These are phyloP conservation scores for Sciurus carolinensis DNA, from an alignment of 2,797 vertebrate species.

Conservation along the genomic window DNA sequence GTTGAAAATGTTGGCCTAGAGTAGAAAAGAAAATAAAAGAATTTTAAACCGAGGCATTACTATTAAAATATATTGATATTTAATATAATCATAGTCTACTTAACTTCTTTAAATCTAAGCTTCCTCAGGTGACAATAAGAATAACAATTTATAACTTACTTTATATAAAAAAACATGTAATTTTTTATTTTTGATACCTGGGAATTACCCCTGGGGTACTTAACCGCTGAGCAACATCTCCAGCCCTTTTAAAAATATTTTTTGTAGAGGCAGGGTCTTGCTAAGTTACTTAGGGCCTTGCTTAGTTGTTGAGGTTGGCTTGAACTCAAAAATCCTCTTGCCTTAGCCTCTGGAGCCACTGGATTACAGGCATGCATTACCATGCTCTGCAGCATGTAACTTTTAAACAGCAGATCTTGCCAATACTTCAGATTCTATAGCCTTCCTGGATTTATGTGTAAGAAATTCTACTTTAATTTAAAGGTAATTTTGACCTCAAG, in stretches of 20 bases:
- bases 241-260: too few species aligned
- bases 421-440: neutral
- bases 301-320: too few species aligned
- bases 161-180: neutral
- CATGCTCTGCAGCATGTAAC: neutral
- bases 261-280: too few species aligned
- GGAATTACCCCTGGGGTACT: too few species aligned
- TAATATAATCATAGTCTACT: neutral
- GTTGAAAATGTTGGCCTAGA: neutral
- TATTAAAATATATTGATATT: neutral
- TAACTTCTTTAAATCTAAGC: neutral
- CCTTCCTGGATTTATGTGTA: neutral
- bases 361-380: too few species aligned
- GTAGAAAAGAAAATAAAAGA: neutral
- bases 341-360: too few species aligned
- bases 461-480: slow-evolving; percentile 18
- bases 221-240: too few species aligned
- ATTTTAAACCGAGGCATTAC: neutral
- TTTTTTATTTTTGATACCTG: neutral
- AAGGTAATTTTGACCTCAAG: neutral
- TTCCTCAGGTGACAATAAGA: neutral
- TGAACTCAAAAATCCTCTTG: too few species aligned
- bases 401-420: neutral
- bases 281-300: too few species aligned
- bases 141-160: neutral